These are phyloP conservation scores for Gasterosteus nipponicus DNA, from an alignment of 2,113 vertebrate genomes.

Conservation along the genomic window DNA sequence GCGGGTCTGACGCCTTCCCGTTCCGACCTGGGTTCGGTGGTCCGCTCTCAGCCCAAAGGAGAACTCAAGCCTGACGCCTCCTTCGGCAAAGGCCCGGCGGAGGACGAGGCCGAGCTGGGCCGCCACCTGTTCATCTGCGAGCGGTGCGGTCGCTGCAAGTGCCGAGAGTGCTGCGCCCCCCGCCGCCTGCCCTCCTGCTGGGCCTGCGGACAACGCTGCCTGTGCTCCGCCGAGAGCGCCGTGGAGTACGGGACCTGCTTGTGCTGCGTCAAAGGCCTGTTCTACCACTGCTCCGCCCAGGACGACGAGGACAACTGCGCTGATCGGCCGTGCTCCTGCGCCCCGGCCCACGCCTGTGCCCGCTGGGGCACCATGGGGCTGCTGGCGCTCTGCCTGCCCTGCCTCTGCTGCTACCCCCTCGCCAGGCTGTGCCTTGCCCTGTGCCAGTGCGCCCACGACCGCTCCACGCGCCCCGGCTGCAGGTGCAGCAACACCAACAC, in stretches of 20 bases:
- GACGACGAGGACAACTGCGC: conserved; percentile 98
- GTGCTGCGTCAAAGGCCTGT: conserved; percentile 95
- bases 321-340: conserved; percentile 94
- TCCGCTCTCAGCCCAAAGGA: conserved; percentile 88
- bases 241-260: conserved; percentile 95
- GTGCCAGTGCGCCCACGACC: conserved; percentile 91
- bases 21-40: conserved; percentile 83
- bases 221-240: conserved; percentile 91
- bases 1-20: conserved; percentile 87
- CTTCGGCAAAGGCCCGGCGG: conserved; percentile 81
- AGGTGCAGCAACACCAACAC: conserved; percentile 97
- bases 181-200: conserved; percentile 93
- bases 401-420: conserved; percentile 98
- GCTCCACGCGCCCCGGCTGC: conserved; percentile 91
- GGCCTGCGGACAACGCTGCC: conserved; percentile 93
- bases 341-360: conserved; percentile 85
- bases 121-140: conserved; percentile 92
- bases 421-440: conserved; percentile 93
- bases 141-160: conserved; percentile 93
- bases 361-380: conserved; percentile 94
- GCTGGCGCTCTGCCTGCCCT: conserved; percentile 92
- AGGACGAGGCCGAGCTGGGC: conserved; percentile 67
- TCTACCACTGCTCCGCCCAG: conserved; percentile 96
- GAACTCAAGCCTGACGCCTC: conserved; percentile 84
- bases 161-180: conserved; percentile 87